phyloP scores from a whole-genome alignment of 2,797 vertebrate species.

The Alectoris magna region DNA sequence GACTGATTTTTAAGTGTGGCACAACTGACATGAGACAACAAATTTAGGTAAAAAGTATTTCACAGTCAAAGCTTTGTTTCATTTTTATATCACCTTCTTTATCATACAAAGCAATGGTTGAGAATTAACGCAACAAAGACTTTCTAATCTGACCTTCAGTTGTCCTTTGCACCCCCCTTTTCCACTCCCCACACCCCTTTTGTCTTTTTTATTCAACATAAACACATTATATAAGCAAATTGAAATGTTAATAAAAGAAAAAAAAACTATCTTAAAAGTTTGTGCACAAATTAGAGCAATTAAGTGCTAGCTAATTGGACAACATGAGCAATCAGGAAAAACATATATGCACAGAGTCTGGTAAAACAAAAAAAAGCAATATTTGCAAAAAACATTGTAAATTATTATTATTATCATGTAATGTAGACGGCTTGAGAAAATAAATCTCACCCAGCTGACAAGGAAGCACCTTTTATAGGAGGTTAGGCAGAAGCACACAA shows the following conservation, averaged over 20 bases:
- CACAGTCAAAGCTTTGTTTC: slow-evolving; percentile 3
- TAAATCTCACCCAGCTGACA: background rate
- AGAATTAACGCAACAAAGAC: slow-evolving; percentile 25
- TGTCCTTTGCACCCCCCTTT: background rate
- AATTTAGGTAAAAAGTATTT: background rate
- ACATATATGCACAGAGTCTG: background rate
- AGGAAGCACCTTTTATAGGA: slow-evolving; percentile 21
- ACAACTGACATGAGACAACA: slow-evolving; percentile 38
- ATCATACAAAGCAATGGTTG: background rate
- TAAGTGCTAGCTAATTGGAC: background rate
- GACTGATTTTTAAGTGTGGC: background rate
- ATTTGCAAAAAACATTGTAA: background rate
- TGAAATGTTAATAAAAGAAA: background rate
- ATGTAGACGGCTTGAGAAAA: background rate
- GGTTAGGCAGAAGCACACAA: slow-evolving; percentile 35
- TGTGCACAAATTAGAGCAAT: background rate
- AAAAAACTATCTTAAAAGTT: background rate
- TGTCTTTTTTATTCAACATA: background rate
- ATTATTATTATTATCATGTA: background rate
- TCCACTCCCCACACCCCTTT: background rate
- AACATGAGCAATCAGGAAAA: background rate
- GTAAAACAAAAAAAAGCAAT: background rate
- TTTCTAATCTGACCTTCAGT: background rate
- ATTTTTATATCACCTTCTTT: background rate
- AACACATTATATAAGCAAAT: background rate